Evolutionary conservation across 2,888 invertebrate species (phyloP), one percentile per base, ranked within the genome.

Genomic region (Anodontia alba): DNA sequence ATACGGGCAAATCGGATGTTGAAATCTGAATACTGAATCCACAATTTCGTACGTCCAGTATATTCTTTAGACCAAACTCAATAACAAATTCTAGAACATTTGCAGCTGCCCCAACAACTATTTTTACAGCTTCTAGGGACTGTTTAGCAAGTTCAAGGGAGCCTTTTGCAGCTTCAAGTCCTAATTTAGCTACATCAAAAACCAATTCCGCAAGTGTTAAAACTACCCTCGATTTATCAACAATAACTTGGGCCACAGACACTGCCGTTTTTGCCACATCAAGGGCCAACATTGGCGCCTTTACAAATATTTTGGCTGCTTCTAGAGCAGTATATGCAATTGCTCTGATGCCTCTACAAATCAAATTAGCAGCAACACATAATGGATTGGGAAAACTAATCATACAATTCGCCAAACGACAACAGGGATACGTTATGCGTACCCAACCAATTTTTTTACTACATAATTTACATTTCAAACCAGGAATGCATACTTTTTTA

Each of bases 221-320:
- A 0, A 88, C 80, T 23, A 83, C 78, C 36, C 83, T 76, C 0
- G 88, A 80, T 71, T 81, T 86, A 49, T 88, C 86, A 36, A 86
- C 86, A 8, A 77, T 75, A 68, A 80, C 23, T 46, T 86, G 84
- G 12, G 85, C 88, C 3, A 73, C 83, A 1, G 81, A 73, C 7
- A 88, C 31, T 0, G 51, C 79, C 5, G 46, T 67, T 51, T 85
- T 80, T 23, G 86, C 88, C 12, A 62, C 54, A 76, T 88, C 88
- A 15, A 83, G 71, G 20, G 81, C 78, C 17, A 82, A 10, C 77
- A 88, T 79, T 29, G 82, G 80, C 23, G 36, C 23, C 46, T 78
- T 75, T 10, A 86, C 83, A 76, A 83, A 72, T 23, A 82, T 23
- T 49, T 85, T 81, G 7, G 84, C 86, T 0, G 49, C 72, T 76